phyloP scores from a whole-genome alignment of 2,888 invertebrate species.

The Phalera bucephala region DNA sequence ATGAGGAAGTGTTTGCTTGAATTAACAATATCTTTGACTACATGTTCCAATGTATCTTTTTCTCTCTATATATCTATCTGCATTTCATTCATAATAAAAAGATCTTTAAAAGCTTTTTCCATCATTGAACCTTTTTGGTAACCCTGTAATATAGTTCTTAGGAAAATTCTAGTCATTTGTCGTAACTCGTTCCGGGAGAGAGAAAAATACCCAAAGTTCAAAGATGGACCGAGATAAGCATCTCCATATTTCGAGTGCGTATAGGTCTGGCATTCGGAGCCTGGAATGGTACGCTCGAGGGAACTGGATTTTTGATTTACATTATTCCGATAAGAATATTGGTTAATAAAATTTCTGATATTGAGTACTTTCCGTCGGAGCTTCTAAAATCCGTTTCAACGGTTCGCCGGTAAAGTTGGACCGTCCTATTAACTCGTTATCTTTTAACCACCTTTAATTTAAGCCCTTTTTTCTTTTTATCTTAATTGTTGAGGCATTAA shows the following conservation, averaged over 20 bases:
- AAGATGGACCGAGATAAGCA: neutral
- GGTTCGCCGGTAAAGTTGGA: slow-evolving; percentile 56
- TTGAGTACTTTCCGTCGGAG: slow-evolving; percentile 4
- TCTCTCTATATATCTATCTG: no score
- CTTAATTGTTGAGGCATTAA: slow-evolving; percentile 82
- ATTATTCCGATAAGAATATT: slow-evolving; percentile 2
- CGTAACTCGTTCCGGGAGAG: neutral
- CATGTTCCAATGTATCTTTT: no score
- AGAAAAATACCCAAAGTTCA: neutral
- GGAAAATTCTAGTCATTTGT: neutral
- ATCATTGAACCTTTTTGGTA: no score
- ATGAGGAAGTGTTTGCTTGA: no score
- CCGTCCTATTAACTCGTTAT: slow-evolving; percentile 79
- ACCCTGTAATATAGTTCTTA: no score
- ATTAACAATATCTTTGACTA: no score
- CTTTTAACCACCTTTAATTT: slow-evolving; percentile 82
- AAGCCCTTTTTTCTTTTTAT: slow-evolving; percentile 81
- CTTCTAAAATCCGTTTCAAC: slow-evolving; percentile 15
- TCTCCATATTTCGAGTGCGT: neutral
- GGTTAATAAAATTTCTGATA: slow-evolving; percentile 1
- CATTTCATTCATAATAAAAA: no score
- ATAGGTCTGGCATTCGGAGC: neutral
- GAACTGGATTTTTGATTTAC: slow-evolving; percentile 2
- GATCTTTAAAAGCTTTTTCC: no score
- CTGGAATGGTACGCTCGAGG: neutral